Evolutionary conservation across 2,113 vertebrate species (phyloP), one percentile per base, ranked within the genome.

Genomic region (Furnarius figulus): DNA sequence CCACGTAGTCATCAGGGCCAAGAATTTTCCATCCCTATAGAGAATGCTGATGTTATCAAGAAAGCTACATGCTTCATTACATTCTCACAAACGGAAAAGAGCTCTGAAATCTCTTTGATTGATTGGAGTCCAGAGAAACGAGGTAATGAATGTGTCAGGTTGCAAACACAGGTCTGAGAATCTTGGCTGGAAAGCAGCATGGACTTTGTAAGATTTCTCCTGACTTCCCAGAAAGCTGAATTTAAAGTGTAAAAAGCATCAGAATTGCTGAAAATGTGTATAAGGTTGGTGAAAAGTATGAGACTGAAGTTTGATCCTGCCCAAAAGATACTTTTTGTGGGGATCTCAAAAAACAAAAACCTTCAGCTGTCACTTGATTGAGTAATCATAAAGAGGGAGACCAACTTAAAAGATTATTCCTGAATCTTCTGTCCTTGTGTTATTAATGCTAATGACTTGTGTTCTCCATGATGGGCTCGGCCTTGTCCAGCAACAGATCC

Each of bases 1-100:
- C 21, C 4, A 70, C 21, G 0, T 2, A 37, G 12, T 33, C 2
- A 17, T 9, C 4, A 2, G 8, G 33, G 15, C 2, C 80, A 49
- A 16, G 15, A 70, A 12, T 5, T 42, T 92, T 22, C 4, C 7
- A 33, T 93, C 33, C 10, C 14, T 49, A 8, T 44, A n/a, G 1
- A 76, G n/a, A 5, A 14, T 18, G 24, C 75, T 66, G 28, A 7
- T 66, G 1, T 5, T 50, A 42, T 30, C 0, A 2, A 4, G 15
- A 74, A 27, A 4, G 89, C 47, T 66, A 10, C 10, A 2, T 96
- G 91, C 74, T 23, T 17, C 22, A 15, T 93, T 78, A 46, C 21
- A 35, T 66, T 84, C n/a, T 93, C 77, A 35, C 59, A 91, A 67
- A 78, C 1, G 0, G 18, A 77, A 55, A 93, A 59, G 40, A 92